Evolutionary conservation across 64 coral and sea anemone genomes (phyloP), one percentile per base, ranked within the genome.

Genomic region (Montipora capricornis): DNA sequence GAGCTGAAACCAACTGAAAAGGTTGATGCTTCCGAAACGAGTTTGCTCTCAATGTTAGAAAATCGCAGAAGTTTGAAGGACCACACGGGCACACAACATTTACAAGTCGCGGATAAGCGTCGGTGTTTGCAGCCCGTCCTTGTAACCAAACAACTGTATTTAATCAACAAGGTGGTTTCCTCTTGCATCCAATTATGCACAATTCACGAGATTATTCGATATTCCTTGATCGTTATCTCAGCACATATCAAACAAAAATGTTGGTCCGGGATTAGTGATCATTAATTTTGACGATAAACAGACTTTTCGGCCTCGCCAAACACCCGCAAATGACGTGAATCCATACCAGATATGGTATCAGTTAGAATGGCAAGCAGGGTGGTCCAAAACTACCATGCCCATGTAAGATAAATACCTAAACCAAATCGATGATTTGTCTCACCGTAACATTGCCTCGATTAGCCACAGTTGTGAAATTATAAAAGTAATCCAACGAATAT

Each of bases 281-380:
- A 85, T 85, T 85, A 85, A 85, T 85, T 85, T 85, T 85, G 82
- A 85, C 82, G 66, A 85, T 49, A 85, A 68, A 70, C 82, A 85
- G 82, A 85, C 82, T 85, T 85, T 71, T 37, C 82, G 82, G 82
- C 66, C 26, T 50, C 61, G 9, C 8, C 49, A 49, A 68, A 68
- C 17, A 59, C 45, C 82, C 66, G 66, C 45, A 50, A 49, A 78
- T 78, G 76, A 78, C 76, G 76, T n/a, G 47, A 70, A 70, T 70
- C 61, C 66, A 85, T 70, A 48, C 82, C 82, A 70, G 82, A 47
- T 4, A 46, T 20, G 16, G 13, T 85, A 20, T 49, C 9, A 6
- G 49, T 17, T 0, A 71, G 17, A 24, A 15, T 4, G 5, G 44
- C 82, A 20, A 85, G 45, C 82, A 85, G 29, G 82, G 82, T 85